These are phyloP conservation scores for Nephrotoma guestfalica DNA, from an alignment of 2,888 invertebrate species.

Conservation along the genomic window DNA sequence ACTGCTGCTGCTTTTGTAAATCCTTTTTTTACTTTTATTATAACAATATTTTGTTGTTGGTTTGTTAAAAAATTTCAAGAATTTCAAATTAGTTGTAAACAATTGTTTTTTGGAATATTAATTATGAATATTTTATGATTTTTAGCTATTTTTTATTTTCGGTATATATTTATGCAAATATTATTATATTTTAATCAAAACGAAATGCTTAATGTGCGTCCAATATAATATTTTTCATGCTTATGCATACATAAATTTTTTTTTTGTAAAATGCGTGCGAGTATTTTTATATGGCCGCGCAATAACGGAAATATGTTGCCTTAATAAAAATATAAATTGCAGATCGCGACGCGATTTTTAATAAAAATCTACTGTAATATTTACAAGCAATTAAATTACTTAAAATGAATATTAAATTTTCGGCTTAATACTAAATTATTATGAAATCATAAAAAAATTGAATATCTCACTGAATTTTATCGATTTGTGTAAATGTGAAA, in stretches of 20 bases:
- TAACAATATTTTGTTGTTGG: background rate
- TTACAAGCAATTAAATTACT: background rate
- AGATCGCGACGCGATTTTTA: background rate
- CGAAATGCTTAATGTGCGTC: background rate
- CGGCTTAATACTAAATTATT: background rate
- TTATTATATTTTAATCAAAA: background rate
- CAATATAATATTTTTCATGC: background rate
- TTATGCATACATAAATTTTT: background rate
- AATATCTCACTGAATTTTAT: background rate
- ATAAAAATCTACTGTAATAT: background rate
- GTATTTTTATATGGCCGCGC: background rate
- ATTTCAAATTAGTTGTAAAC: background rate
- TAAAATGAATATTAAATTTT: background rate
- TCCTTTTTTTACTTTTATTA: background rate
- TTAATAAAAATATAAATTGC: background rate
- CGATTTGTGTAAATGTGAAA: background rate
- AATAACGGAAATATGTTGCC: background rate
- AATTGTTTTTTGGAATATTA: background rate
- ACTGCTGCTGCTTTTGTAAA: background rate
- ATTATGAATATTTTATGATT: background rate
- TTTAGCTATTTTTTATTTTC: background rate
- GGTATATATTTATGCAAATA: background rate
- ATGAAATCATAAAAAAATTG: background rate
- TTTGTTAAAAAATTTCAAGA: background rate
- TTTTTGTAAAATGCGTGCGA: background rate